Percentiles rank a stretch among this genome's conserved stretches.
Conservation (phyloP, 1,140 invertebrate species). For the honey bee (Apis mellifera) region DNA sequence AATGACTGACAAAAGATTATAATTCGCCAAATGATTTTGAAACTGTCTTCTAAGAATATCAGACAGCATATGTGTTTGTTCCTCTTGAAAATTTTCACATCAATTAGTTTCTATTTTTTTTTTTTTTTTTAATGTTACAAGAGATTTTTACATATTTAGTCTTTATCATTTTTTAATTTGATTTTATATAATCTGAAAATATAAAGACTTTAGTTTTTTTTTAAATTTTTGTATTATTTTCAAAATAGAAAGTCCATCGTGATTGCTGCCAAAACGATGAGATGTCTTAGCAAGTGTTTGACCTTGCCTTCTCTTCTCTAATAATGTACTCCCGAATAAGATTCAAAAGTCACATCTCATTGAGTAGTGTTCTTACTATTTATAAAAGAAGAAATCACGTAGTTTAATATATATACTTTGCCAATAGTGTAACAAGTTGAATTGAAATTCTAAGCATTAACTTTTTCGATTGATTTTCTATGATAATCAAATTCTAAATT, state of each 20-base stretch:
- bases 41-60: constrained; percentile 25
- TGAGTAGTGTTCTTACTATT: constrained; percentile 11
- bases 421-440: background rate
- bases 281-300: constrained; percentile 7
- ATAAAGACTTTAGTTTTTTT: too few relatives aligned
- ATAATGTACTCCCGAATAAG: constrained; percentile 65
- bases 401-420: background rate
- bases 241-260: background rate
- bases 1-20: background rate
- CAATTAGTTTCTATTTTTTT: background rate
- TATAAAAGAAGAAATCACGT: constrained; percentile 16
- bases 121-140: too few relatives aligned
- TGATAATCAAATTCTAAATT: too few relatives aligned
- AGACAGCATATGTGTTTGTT: background rate
- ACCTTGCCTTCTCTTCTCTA: constrained; percentile 70
- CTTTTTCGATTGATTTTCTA: too few relatives aligned
- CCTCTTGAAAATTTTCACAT: background rate
- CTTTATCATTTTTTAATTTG: background rate
- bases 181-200: background rate
- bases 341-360: constrained; percentile 17
- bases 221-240: background rate
- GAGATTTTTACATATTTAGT: background rate
- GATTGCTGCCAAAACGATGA: constrained; percentile 18
- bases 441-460: background rate
- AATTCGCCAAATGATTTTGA: constrained; percentile 9